phyloP scores from a whole-genome alignment of 2,113 vertebrate genomes.

The Channa maculata region DNA sequence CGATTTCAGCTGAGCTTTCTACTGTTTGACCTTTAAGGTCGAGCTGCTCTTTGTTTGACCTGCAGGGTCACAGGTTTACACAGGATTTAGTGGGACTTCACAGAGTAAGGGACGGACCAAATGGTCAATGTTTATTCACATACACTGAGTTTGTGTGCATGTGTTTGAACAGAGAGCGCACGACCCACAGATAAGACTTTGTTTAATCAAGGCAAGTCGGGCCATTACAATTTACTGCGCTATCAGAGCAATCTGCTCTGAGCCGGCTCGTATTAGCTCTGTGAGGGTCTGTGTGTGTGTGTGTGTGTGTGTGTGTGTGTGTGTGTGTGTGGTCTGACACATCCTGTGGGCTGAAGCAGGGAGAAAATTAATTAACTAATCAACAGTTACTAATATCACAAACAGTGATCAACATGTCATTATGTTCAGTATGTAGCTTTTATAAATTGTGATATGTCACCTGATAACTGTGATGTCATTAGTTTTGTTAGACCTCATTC shows the following conservation, averaged over 20 bases:
- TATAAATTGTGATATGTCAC: background rate
- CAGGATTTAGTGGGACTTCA: constrained; percentile 28
- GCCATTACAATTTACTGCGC: constrained; percentile 80
- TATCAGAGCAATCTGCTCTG: constrained; percentile 69
- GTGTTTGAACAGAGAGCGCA: constrained; percentile 85
- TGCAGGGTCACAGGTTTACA: constrained; percentile 35
- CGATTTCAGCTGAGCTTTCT: constrained; percentile 3
- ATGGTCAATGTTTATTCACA: constrained; percentile 72
- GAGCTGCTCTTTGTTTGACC: constrained; percentile 57
- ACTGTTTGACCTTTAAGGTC: constrained; percentile 76
- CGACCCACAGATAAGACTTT: constrained; percentile 85
- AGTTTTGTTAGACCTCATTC: background rate
- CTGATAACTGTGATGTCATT: no score
- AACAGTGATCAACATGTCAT: background rate
- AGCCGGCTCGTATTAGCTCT: constrained; percentile 28
- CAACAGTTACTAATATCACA: constrained; percentile 4
- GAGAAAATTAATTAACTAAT: constrained; percentile 27
- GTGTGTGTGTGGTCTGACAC: constrained; percentile 29
- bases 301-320: constrained; percentile 38
- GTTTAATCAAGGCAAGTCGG: constrained; percentile 70
- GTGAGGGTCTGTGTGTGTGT: constrained; percentile 31
- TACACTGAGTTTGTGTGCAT: constrained; percentile 17
- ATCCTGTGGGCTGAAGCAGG: constrained; percentile 16
- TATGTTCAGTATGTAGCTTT: background rate
- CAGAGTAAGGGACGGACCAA: constrained; percentile 36